Evolutionary conservation across 2,888 invertebrate species (phyloP).

Genomic region (Deilephila elpenor): DNA sequence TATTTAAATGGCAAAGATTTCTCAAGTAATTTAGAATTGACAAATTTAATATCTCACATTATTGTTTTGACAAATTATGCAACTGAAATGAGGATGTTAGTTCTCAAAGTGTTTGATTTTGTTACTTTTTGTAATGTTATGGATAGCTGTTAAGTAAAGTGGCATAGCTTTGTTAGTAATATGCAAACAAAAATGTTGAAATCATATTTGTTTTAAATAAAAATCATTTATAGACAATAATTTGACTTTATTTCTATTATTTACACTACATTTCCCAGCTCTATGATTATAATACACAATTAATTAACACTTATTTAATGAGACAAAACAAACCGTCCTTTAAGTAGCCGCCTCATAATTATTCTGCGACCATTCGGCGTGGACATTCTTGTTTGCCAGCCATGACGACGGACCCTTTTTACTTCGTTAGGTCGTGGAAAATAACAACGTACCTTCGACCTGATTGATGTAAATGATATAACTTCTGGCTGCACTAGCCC

Average conservation of each 20-base stretch:
- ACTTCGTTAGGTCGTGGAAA: constrained; percentile 91
- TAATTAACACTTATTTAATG: constrained; percentile 80
- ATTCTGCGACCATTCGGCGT: constrained; percentile 88
- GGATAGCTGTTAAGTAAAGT: constrained; percentile 58
- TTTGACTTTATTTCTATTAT: constrained; percentile 29
- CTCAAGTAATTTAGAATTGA: background rate
- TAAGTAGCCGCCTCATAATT: constrained; percentile 90
- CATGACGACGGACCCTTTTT: constrained; percentile 88
- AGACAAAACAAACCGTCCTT: constrained; percentile 88
- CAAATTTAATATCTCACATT: background rate
- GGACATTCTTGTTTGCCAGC: constrained; percentile 88
- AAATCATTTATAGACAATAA: constrained; percentile 38
- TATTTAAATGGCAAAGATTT: background rate
- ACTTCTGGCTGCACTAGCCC: constrained; percentile 65
- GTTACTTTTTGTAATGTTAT: constrained; percentile 53
- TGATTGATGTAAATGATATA: constrained; percentile 62
- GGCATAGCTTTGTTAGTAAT: constrained; percentile 52
- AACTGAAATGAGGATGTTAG: constrained; percentile 8
- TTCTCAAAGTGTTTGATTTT: constrained; percentile 42
- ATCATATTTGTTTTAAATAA: constrained; percentile 54
- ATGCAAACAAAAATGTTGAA: constrained; percentile 38
- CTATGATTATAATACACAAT: background rate
- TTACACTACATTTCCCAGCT: background rate
- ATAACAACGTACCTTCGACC: constrained; percentile 86
- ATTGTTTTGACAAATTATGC: background rate